A percentile compares a stretch with the other conserved stretches of the same genome.
Evolutionary conservation across 1,140 invertebrate genomes (phyloP).

Genomic region (Caenorhabditis remanei): DNA sequence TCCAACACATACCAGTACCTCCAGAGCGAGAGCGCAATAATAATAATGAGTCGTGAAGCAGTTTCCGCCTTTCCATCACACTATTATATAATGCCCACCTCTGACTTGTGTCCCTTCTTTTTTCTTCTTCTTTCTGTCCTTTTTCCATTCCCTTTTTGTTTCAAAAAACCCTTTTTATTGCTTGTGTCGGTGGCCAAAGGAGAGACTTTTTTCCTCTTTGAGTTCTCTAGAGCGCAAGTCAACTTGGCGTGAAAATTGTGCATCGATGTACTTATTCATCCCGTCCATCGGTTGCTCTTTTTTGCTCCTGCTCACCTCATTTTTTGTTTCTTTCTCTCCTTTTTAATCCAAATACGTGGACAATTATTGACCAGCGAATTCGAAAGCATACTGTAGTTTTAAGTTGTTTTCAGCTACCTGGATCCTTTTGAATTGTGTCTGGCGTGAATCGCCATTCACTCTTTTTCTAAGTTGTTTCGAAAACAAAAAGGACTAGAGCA

Average conservation of each 20-base stretch:
- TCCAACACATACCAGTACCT: background rate
- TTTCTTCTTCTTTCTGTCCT: background rate
- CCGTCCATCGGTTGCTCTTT: background rate
- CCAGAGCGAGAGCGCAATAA: slow-evolving; percentile 15
- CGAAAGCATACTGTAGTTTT: background rate
- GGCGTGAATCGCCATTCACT: background rate
- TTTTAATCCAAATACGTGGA: background rate
- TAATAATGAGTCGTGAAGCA: slow-evolving; percentile 45
- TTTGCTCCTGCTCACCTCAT: slow-evolving; percentile 26
- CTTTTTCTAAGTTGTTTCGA: background rate
- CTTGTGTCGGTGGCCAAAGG: background rate
- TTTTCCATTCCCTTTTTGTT: slow-evolving; percentile 49
- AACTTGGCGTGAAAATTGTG: slow-evolving; percentile 55
- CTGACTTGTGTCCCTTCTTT: background rate
- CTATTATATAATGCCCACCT: slow-evolving; percentile 37
- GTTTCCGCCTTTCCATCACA: slow-evolving; percentile 44
- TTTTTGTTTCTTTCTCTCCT: background rate
- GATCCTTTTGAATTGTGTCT: background rate
- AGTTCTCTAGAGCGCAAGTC: slow-evolving; percentile 42
- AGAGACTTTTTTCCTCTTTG: background rate
- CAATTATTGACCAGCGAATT: background rate
- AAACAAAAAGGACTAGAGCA: slow-evolving; percentile 21
- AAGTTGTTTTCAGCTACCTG: slow-evolving; percentile 2
- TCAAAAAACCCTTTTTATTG: slow-evolving; percentile 37
- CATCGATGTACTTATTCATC: slow-evolving; percentile 50